Evolutionary conservation across 2,888 invertebrate species (phyloP).

Genomic region (Empis stercorea): DNA sequence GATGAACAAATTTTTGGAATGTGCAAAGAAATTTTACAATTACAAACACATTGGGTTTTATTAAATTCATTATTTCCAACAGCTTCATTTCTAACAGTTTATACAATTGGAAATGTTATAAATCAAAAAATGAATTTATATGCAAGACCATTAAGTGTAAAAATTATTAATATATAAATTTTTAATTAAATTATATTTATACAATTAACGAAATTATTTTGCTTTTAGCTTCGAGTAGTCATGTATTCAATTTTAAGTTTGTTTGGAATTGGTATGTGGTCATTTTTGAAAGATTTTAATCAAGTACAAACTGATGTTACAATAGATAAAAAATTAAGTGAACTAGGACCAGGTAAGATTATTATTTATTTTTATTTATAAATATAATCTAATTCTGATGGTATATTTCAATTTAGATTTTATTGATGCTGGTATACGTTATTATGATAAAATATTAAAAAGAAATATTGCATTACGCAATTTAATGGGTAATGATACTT

Average conservation of each 20-base stretch:
- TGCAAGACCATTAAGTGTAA: constrained; percentile 38
- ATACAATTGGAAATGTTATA: constrained; percentile 39
- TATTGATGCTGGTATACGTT: constrained; percentile 60
- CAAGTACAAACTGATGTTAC: constrained; percentile 48
- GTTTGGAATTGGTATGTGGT: constrained; percentile 47
- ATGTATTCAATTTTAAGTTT: constrained; percentile 45
- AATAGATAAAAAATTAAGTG: constrained; percentile 49
- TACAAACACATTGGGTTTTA: constrained; percentile 45
- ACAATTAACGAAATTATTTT: constrained; percentile 1
- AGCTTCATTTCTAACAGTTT: constrained; percentile 38
- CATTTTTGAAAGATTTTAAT: constrained; percentile 49
- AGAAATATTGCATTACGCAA: constrained; percentile 60
- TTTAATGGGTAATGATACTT: constrained; percentile 50
- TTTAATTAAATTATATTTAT: background rate
- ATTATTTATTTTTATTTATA: background rate
- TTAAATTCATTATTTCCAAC: constrained; percentile 44
- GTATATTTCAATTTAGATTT: constrained; percentile 34
- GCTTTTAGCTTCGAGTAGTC: constrained; percentile 24
- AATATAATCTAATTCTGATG: background rate
- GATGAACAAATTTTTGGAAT: constrained; percentile 70
- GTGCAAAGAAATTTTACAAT: constrained; percentile 55
- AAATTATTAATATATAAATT: constrained; percentile 22
- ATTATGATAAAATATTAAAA: constrained; percentile 56
- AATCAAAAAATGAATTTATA: constrained; percentile 45
- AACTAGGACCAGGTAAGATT: constrained; percentile 37